Evolutionary conservation across 2,888 invertebrate genomes (phyloP), one percentile per base, ranked within the genome.

Genomic region (Rotaria magnacalcarata): DNA sequence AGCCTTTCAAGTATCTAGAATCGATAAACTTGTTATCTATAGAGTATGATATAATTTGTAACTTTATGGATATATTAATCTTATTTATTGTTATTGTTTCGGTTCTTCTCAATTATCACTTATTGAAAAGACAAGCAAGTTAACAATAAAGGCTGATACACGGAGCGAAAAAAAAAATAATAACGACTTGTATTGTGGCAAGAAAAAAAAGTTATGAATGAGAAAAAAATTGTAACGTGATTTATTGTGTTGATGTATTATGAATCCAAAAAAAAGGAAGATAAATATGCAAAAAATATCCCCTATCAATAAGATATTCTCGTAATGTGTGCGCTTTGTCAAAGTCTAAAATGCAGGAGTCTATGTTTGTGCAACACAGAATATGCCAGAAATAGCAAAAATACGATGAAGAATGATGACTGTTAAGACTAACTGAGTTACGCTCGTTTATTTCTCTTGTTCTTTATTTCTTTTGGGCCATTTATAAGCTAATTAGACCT

Each of bases 361-460:
- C 34, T 67, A 34, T 67, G 67, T 67, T 34, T 67, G 67, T 67
- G 67, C 27, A 67, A 67, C 34, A 67, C 2, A 67, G 67, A 67
- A 67, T 67, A 67, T 67, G 67, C 67, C 67, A 34, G 67, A 19
- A 67, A 67, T 19, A 67, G 67, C 67, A 67, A 67, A 67, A 67
- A 67, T 34, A 67, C 67, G 67, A 67, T 67, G 34, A 67, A 67
- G 67, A 67, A 67, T 67, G 67, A 67, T 67, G 67, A 67, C 67
- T 67, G 67, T 67, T 67, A 67, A 67, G 67, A 67, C 67, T 67
- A 67, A 67, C 67, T 67, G 34, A 67, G 67, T 67, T 67, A 67
- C 67, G 67, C 67, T 67, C 67, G 67, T 67, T 67, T 67, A 67
- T 34, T 41, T 34, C 19, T 67, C 67, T 34, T 27, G 34, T 67